Percentiles rank a stretch among this genome's conserved stretches.
Conservation (phyloP, 2,888 invertebrate species). For the Phortica magna region DNA sequence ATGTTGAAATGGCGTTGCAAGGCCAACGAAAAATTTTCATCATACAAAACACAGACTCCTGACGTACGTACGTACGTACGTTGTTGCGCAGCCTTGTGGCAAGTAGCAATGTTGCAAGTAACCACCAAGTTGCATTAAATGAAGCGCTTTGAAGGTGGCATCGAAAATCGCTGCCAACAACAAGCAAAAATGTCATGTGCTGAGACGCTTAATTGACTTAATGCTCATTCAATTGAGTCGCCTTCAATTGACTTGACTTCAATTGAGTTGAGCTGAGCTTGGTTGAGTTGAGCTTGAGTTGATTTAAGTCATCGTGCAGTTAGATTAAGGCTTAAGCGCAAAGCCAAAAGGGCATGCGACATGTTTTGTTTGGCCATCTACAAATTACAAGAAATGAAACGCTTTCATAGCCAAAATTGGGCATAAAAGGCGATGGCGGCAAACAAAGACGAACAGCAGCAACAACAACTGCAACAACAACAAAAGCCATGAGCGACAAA, state of each 20-base stretch:
- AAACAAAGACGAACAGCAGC: slow-evolving; percentile 22
- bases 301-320: background rate
- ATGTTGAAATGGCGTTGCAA: background rate
- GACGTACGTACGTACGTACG: no score
- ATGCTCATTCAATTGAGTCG: background rate
- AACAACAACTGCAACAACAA: slow-evolving; percentile 37
- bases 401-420: slow-evolving; percentile 2
- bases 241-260: no score
- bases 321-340: background rate
- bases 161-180: slow-evolving; percentile 45
- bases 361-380: background rate
- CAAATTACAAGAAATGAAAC: background rate
- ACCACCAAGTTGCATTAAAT: background rate
- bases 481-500: background rate
- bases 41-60: background rate
- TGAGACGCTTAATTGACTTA: slow-evolving; percentile 58
- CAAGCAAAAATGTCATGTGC: slow-evolving; percentile 43
- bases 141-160: slow-evolving; percentile 20
- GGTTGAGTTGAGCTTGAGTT: background rate
- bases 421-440: slow-evolving; percentile 38
- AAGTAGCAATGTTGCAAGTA: no score
- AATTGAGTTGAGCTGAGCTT: background rate
- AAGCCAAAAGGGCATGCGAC: background rate
- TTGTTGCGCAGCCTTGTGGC: background rate
- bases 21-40: slow-evolving; percentile 3